Percentiles rank a stretch among this genome's conserved stretches.
These are phyloP conservation scores for Odobenus rosmarus DNA, from an alignment of 2,113 vertebrate genomes.

Conservation along the genomic window DNA sequence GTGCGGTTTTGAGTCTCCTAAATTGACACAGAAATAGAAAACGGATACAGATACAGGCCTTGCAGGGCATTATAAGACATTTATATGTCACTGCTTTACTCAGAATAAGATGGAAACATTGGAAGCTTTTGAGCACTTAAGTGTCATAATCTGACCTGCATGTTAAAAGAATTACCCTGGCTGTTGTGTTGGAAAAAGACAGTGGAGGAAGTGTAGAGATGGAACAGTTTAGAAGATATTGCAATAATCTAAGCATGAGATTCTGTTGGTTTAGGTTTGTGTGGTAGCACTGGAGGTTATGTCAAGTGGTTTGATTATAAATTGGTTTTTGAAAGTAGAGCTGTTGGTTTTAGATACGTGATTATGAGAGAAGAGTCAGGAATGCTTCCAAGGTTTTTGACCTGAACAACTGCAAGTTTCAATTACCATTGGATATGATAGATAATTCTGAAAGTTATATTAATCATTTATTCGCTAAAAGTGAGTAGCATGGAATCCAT, in stretches of 20 bases:
- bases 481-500: background rate
- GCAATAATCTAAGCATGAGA: background rate
- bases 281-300: background rate
- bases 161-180: background rate
- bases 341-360: background rate
- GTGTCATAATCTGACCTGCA: background rate
- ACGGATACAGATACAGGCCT: accelerated
- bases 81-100: background rate
- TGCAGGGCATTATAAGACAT: background rate
- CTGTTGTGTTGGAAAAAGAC: background rate
- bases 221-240: background rate
- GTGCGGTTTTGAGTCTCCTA: background rate
- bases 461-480: background rate
- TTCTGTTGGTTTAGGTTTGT: background rate
- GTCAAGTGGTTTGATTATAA: background rate
- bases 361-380: background rate
- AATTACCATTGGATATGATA: background rate
- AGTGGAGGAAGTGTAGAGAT: accelerated
- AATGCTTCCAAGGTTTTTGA: background rate
- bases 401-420: background rate
- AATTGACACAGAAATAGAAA: background rate
- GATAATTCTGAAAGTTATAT: background rate
- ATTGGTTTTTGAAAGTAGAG: background rate
- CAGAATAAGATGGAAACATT: background rate
- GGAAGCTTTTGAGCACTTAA: background rate